phyloP scores from a whole-genome alignment of 2,888 invertebrate genomes.

The Lasioglossum leucozonium region DNA sequence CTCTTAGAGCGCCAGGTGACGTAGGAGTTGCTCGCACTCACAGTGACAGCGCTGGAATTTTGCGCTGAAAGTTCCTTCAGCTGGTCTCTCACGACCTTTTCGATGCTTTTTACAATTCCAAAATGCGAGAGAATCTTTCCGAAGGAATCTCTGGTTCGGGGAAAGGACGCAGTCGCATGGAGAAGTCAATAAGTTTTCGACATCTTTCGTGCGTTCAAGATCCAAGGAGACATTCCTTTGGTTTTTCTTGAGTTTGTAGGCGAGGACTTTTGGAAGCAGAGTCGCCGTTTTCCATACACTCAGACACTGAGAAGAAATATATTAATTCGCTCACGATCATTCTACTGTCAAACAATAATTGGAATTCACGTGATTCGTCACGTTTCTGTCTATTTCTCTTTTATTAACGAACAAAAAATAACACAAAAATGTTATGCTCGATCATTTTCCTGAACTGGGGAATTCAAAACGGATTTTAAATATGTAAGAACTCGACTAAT shows the following conservation, averaged over 20 bases:
- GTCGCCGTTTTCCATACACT: neutral
- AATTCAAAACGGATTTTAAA: neutral
- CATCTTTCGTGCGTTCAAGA: slow-evolving; percentile 2
- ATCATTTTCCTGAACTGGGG: neutral
- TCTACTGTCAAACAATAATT: neutral
- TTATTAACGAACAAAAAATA: neutral
- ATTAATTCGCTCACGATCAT: neutral
- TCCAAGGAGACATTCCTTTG: slow-evolving; percentile 2
- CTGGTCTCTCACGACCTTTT: neutral
- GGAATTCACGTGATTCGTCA: neutral
- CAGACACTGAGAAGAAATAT: neutral
- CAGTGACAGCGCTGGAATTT: neutral
- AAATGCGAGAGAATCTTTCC: neutral
- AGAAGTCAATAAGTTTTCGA: neutral
- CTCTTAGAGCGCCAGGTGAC: neutral
- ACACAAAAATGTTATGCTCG: too few species aligned
- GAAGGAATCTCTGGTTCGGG: neutral
- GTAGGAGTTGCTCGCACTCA: neutral
- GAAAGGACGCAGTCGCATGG: neutral
- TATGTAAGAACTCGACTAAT: too few species aligned
- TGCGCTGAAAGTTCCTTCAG: neutral
- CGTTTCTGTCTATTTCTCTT: neutral
- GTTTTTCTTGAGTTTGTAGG: neutral
- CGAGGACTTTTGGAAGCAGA: neutral
- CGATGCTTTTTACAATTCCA: slow-evolving; percentile 6